These are phyloP conservation scores for Drosophila serrata DNA, from an alignment of 1,140 invertebrate species.

Conservation along the genomic window DNA sequence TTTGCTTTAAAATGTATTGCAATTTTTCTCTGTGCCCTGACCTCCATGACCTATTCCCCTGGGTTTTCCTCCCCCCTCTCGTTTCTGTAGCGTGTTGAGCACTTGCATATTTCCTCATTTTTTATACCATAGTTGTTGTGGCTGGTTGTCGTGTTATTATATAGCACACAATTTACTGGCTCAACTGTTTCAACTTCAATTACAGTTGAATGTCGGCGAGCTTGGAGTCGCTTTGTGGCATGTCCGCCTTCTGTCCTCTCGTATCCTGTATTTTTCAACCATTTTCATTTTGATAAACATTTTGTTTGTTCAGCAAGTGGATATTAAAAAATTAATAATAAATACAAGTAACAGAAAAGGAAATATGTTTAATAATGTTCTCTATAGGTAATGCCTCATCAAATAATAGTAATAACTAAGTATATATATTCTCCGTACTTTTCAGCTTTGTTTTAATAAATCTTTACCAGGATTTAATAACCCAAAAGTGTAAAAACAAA, in stretches of 20 bases:
- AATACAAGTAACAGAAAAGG: neutral
- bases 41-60: neutral
- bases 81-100: neutral
- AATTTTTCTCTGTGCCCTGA: slow-evolving; percentile 3
- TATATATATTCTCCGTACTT: neutral
- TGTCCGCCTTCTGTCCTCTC: slow-evolving; percentile 1
- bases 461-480: accelerated
- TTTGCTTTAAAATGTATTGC: no score
- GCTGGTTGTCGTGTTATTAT: slow-evolving; percentile 45
- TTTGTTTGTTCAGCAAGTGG: slow-evolving; percentile 34
- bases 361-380: slow-evolving; percentile 10
- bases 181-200: slow-evolving; percentile 65
- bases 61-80: neutral
- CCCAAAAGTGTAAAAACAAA: neutral
- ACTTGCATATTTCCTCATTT: slow-evolving; percentile 25
- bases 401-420: no score
- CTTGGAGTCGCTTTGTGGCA: slow-evolving; percentile 13
- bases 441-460: no score
- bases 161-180: slow-evolving; percentile 58
- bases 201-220: slow-evolving; percentile 46
- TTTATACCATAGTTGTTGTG: slow-evolving; percentile 20
- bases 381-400: no score
- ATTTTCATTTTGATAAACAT: slow-evolving; percentile 57
- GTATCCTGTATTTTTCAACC: neutral
- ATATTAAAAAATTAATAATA: neutral